A percentile compares a stretch with the other conserved stretches of the same genome.
These are phyloP conservation scores for Spodoptera littoralis DNA, from an alignment of 2,888 invertebrate species.

Conservation along the genomic window DNA sequence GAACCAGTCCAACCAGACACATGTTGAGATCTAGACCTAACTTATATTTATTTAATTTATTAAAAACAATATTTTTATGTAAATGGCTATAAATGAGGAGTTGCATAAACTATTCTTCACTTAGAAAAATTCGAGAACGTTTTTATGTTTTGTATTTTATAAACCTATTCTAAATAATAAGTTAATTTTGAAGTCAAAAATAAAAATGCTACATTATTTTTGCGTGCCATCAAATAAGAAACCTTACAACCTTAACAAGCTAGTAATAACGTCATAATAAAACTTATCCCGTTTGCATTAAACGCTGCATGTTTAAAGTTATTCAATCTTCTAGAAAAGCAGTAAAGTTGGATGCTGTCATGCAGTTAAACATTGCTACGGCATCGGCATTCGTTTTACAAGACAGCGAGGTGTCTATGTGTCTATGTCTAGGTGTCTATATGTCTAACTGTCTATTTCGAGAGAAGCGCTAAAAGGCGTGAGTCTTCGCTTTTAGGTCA, in stretches of 20 bases:
- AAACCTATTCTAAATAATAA: no score
- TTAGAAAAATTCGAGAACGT: no score
- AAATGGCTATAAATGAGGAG: no score
- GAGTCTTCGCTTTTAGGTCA: constrained; percentile 80
- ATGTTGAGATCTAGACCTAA: constrained; percentile 18
- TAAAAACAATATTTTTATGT: no score
- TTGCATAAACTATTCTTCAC: no score
- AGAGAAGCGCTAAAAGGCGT: constrained; percentile 75
- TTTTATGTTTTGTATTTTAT: no score
- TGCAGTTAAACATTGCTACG: constrained; percentile 33
- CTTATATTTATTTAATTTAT: no score
- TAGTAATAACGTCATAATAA: background rate
- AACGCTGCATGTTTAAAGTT: constrained; percentile 23
- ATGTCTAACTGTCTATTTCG: constrained; percentile 75
- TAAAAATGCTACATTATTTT: no score
- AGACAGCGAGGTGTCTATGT: constrained; percentile 58
- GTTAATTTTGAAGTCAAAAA: no score
- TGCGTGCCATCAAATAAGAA: no score
- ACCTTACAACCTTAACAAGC: no score
- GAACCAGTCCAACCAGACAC: constrained; percentile 10
- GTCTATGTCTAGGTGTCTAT: no score
- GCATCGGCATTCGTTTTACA: constrained; percentile 60
- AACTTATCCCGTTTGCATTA: constrained; percentile 5
- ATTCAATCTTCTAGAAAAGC: constrained; percentile 5
- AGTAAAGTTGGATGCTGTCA: constrained; percentile 39